A percentile compares a stretch with the other conserved stretches of the same genome.
phyloP scores from a whole-genome alignment of 2,797 vertebrate species.

The Liasis olivaceus region DNA sequence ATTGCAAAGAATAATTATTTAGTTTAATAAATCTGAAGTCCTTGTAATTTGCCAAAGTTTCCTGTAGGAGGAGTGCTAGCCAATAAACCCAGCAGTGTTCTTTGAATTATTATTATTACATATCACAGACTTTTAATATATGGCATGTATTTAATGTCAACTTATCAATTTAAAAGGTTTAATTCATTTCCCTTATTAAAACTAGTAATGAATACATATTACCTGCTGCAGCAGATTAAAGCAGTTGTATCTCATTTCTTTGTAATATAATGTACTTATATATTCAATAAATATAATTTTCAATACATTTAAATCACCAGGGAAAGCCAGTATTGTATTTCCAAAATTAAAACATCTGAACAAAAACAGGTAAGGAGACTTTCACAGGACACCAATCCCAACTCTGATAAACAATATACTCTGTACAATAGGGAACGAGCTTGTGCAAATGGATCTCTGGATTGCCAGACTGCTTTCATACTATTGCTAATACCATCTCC shows the following conservation, averaged over 20 bases:
- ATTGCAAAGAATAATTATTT: not conserved
- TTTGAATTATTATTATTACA: not conserved
- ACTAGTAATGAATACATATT: not conserved
- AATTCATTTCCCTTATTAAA: not conserved
- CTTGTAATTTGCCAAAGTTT: slow-evolving; percentile 63
- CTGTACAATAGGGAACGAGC: not conserved
- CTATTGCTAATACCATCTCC: not conserved
- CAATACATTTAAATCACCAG: not conserved
- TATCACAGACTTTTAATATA: too few species aligned
- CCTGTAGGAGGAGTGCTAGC: slow-evolving; percentile 72
- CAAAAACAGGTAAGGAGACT: not conserved
- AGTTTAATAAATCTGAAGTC: slow-evolving; percentile 9
- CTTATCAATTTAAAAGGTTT: not conserved
- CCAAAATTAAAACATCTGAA: not conserved
- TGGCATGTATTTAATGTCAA: not conserved
- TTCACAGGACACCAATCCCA: not conserved
- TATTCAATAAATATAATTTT: not conserved
- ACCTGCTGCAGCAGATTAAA: not conserved
- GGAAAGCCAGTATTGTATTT: not conserved
- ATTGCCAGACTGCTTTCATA: not conserved
- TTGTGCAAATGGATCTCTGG: not conserved
- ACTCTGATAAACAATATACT: not conserved
- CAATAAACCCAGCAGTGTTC: slow-evolving; percentile 56
- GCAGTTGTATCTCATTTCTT: not conserved
- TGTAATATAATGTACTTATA: not conserved